These are phyloP conservation scores for Dreissena polymorpha DNA, from an alignment of 1,140 invertebrate genomes.

Conservation along the genomic window DNA sequence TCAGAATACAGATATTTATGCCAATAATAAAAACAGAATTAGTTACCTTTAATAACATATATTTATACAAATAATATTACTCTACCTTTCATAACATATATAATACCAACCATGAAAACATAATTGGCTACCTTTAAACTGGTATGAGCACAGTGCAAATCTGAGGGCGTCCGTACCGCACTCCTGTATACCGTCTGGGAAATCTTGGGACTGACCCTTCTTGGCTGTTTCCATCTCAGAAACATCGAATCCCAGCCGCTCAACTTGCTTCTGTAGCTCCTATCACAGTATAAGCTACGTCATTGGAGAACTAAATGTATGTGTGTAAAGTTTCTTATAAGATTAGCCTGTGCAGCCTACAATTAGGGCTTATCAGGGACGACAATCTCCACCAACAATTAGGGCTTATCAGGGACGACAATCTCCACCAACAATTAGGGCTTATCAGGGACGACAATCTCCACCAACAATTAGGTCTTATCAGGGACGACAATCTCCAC, in stretches of 20 bases:
- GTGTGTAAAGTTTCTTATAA: no score
- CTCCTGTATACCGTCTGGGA: constrained; percentile 98
- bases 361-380: no score
- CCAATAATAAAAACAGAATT: not conserved
- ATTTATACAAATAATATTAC: not conserved
- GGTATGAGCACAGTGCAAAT: constrained; percentile 96
- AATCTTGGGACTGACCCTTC: constrained; percentile 90
- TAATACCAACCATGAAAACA: not conserved
- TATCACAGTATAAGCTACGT: constrained; percentile 64
- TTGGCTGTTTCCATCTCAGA: constrained; percentile 92
- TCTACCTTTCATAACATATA: no score
- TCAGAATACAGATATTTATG: not conserved
- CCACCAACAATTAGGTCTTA: no score
- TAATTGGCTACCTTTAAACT: constrained; percentile 87
- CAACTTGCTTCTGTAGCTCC: constrained; percentile 85
- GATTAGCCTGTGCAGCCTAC: no score
- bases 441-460: no score
- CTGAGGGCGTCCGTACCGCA: constrained; percentile 99
- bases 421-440: no score
- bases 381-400: no score
- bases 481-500: no score
- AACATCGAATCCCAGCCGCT: constrained; percentile 92
- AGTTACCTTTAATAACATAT: not conserved
- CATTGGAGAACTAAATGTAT: no score
- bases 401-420: no score